These are phyloP conservation scores for Netelia fuscicornis DNA, from an alignment of 2,888 invertebrate genomes.

Conservation along the genomic window DNA sequence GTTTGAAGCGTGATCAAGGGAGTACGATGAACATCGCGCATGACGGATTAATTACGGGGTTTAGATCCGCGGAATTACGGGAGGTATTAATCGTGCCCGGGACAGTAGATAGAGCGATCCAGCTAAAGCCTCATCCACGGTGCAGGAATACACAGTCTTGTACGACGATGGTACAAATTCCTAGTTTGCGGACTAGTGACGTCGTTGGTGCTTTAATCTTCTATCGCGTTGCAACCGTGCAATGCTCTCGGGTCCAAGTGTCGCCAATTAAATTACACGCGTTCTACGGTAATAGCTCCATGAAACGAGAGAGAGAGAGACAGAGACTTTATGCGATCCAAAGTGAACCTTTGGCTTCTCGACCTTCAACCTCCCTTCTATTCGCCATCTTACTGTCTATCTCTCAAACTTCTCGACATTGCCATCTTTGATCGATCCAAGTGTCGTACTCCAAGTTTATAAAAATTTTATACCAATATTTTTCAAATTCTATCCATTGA, in stretches of 20 bases:
- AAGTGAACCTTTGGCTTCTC: slow-evolving; percentile 19
- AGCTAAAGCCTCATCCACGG: neutral
- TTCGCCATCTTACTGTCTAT: neutral
- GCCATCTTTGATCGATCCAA: neutral
- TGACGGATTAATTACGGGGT: slow-evolving; percentile 47
- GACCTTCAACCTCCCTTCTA: neutral
- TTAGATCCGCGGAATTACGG: slow-evolving; percentile 32
- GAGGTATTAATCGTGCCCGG: slow-evolving; percentile 38
- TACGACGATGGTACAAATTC: slow-evolving; percentile 26
- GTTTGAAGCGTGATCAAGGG: slow-evolving; percentile 20
- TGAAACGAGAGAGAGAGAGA: neutral
- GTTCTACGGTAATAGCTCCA: slow-evolving; percentile 17
- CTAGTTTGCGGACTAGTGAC: slow-evolving; percentile 38
- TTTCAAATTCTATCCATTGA: neutral
- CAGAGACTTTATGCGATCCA: slow-evolving; percentile 5
- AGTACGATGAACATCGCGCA: slow-evolving; percentile 5
- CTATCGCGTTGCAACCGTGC: slow-evolving; percentile 15
- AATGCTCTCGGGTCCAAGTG: slow-evolving; percentile 32
- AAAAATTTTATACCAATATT: neutral
- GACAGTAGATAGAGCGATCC: slow-evolving; percentile 26
- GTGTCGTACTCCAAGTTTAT: neutral
- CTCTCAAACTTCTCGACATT: neutral
- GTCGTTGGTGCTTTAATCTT: slow-evolving; percentile 43
- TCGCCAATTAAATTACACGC: slow-evolving; percentile 57
- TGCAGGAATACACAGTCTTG: slow-evolving; percentile 3